A percentile compares a stretch with the other conserved stretches of the same genome.
Evolutionary conservation across 2,113 vertebrate genomes (phyloP).

Genomic region (Saimiri boliviensis): DNA sequence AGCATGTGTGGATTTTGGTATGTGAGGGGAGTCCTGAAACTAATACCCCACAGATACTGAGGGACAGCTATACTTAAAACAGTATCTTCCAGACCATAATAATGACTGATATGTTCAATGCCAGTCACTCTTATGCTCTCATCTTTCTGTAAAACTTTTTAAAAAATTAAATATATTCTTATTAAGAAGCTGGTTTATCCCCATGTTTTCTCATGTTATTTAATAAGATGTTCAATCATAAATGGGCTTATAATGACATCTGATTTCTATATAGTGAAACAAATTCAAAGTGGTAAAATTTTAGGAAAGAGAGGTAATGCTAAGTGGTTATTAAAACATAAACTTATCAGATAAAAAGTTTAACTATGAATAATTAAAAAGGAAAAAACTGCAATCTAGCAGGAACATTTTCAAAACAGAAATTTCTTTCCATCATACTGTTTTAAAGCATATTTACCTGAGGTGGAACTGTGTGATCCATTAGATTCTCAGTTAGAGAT

Average conservation of each 20-base stretch:
- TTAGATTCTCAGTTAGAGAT: constrained; percentile 91
- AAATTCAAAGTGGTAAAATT: constrained; percentile 30
- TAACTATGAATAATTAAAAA: background rate
- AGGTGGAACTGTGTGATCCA: constrained; percentile 90
- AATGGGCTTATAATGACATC: background rate
- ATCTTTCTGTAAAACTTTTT: background rate
- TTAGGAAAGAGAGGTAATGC: background rate
- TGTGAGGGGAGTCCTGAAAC: background rate
- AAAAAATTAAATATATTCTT: background rate
- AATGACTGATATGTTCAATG: background rate
- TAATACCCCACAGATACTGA: background rate
- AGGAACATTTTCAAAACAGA: constrained; percentile 36
- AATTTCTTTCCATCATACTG: background rate
- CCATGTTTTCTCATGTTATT: background rate
- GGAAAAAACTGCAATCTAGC: background rate
- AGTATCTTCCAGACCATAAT: background rate
- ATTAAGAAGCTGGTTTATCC: background rate
- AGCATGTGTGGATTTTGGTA: background rate
- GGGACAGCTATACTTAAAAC: background rate
- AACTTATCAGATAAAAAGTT: background rate
- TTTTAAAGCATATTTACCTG: constrained; percentile 83
- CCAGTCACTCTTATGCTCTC: background rate
- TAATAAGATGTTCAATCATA: background rate
- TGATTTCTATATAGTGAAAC: background rate
- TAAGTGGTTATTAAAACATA: background rate